Evolutionary conservation across 2,797 vertebrate species (phyloP), one percentile per base, ranked within the genome.

Genomic region (Poecilia picta): DNA sequence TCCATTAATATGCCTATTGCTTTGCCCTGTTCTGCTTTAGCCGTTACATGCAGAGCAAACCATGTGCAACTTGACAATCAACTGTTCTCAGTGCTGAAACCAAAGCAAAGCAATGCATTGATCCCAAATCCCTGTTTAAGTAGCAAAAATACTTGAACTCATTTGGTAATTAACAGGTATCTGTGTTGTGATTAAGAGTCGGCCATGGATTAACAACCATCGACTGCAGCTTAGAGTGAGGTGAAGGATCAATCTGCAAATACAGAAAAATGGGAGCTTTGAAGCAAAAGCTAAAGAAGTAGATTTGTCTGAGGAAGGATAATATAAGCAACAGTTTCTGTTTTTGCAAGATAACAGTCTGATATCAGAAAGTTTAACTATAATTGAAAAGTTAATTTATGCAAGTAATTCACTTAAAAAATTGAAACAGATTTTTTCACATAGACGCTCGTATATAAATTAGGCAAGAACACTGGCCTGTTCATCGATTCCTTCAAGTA

Each of bases 121-220:
- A 95, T 94, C 89, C 88, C 80, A 94, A 95, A 95, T 95, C 94
- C 94, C 91, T 91, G 87, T 93, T 90, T 94, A 95, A 96, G 94
- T 79, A 94, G 92, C 86, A 91, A 95, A 95, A 95, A 95, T 91
- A 96, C 93, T 94, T 93, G 91, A 96, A 95, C 94, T 94, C 87
- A 78, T 91, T 94, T 90, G 94, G 95, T 95, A 96, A 96, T 96
- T 96, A 96, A 95, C 94, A 95, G 94, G 91, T 95, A 95, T 96
- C 94, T 94, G 92, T 95, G 95, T 95, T 95, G 94, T 94, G 93
- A 95, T 96, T 96, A 96, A 87, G 92, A 95, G 91, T 94, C 87
- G 82, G 90, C 77, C 64, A 86, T 53, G 92, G 95, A 93, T 96
- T 95, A 95, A 91, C 89, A 90, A 93, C 87, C 91, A 95, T 96